These are phyloP conservation scores for Oostethus manadensis DNA, from an alignment of 2,113 vertebrate species.

Conservation along the genomic window DNA sequence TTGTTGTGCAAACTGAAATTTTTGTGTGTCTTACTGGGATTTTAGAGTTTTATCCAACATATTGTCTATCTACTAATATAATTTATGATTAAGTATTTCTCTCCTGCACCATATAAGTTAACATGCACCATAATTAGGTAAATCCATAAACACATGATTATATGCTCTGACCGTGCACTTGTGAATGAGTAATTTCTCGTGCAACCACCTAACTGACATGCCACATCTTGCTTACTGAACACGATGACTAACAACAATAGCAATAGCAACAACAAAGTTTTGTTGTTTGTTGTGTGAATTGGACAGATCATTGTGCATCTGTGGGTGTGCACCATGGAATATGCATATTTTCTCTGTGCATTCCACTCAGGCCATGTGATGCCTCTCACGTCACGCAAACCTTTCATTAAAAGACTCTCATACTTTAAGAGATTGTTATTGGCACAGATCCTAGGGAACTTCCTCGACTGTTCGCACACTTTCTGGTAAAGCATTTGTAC, in stretches of 20 bases:
- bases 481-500: not conserved
- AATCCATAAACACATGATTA: constrained; percentile 1
- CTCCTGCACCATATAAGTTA: too few relatives aligned
- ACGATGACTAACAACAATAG: constrained; percentile 30
- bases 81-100: too few relatives aligned
- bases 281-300: constrained; percentile 26
- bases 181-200: constrained; percentile 15
- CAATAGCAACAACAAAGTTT: not conserved
- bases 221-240: constrained; percentile 11
- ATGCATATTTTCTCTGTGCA: constrained; percentile 34
- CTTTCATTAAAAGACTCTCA: constrained; percentile 4
- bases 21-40: too few relatives aligned
- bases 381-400: constrained; percentile 41
- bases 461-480: constrained; percentile 15
- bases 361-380: constrained; percentile 47
- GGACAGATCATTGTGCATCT: constrained; percentile 24
- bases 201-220: constrained; percentile 12
- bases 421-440: constrained; percentile 10
- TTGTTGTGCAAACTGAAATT: too few relatives aligned
- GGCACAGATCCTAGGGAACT: constrained; percentile 11
- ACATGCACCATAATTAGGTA: not conserved
- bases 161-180: not conserved
- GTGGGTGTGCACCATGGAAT: constrained; percentile 46
- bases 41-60: too few relatives aligned
- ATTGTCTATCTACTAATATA: too few relatives aligned